Percentiles rank a stretch among this genome's conserved stretches.
phyloP scores from a whole-genome alignment of 1,140 invertebrate species.

The Dendrolimus kikuchii region DNA sequence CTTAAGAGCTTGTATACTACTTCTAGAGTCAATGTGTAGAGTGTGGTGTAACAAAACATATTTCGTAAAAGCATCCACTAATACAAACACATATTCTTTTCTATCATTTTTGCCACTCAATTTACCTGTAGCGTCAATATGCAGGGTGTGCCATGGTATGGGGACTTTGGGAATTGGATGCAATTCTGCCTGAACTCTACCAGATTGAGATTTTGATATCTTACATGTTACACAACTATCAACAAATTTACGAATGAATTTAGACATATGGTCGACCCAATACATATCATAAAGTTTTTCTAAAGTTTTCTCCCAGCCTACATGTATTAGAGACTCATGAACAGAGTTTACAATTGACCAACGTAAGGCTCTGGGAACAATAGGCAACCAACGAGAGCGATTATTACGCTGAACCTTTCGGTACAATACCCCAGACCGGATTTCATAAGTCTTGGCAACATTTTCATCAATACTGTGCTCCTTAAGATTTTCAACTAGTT shows the following conservation, averaged over 20 bases:
- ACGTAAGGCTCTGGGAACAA: conserved; percentile 28
- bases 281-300: conserved; percentile 23
- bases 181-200: conserved; percentile 13
- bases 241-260: conserved; percentile 22
- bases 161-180: conserved; percentile 19
- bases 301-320: conserved; percentile 31
- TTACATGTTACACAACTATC: conserved; percentile 24
- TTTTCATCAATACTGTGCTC: conserved; percentile 6
- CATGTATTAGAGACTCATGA: conserved; percentile 31
- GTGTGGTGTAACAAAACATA: conserved; percentile 15
- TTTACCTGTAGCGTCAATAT: conserved; percentile 19
- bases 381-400: conserved; percentile 24
- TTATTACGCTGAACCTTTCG: conserved; percentile 16
- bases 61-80: conserved; percentile 13
- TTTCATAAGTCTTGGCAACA: conserved; percentile 17
- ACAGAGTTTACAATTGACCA: conserved; percentile 36
- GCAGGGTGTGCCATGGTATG: conserved; percentile 16
- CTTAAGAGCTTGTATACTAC: conserved; percentile 11
- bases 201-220: conserved; percentile 17
- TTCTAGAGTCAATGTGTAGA: conserved; percentile 17
- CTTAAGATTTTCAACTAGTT: conserved; percentile 13
- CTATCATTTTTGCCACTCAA: conserved; percentile 18
- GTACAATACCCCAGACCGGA: conserved; percentile 15
- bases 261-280: conserved; percentile 24
- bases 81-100: conserved; percentile 19